A percentile compares a stretch with the other conserved stretches of the same genome.
phyloP scores from a whole-genome alignment of 2,888 invertebrate species.

The Lithophane ornitopus region DNA sequence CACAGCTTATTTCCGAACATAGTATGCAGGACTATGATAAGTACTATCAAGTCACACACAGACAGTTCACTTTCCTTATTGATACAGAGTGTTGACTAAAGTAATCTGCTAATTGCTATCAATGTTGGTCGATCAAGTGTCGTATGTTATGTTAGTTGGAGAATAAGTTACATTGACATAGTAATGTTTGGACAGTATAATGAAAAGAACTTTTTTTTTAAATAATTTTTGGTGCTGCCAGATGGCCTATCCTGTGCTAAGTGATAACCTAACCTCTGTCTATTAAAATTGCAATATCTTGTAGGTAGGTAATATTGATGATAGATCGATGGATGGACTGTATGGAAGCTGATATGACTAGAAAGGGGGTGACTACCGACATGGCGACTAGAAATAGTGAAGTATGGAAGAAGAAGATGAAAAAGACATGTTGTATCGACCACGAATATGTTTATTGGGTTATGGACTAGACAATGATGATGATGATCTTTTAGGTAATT shows the following conservation, averaged over 20 bases:
- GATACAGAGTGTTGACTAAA: constrained; percentile 33
- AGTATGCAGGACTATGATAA: constrained; percentile 29
- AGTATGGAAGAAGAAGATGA: too few species aligned
- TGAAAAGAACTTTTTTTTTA: neutral
- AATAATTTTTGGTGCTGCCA: neutral
- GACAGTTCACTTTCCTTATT: constrained; percentile 46
- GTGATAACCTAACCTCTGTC: too few species aligned
- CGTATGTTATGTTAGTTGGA: neutral
- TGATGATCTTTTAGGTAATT: neutral
- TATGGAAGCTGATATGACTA: neutral
- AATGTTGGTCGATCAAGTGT: constrained; percentile 28
- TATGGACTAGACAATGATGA: too few species aligned
- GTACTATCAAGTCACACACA: constrained; percentile 25
- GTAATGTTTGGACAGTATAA: neutral
- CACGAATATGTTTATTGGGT: too few species aligned
- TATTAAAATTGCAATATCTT: neutral
- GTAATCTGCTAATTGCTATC: constrained; percentile 41
- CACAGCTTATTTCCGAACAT: constrained; percentile 35
- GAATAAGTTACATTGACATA: neutral
- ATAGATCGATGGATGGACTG: neutral
- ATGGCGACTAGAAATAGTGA: neutral
- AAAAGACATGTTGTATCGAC: too few species aligned
- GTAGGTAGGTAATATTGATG: neutral
- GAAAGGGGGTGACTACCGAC: neutral
- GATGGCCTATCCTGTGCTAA: neutral